Evolutionary conservation across 2,888 invertebrate species (phyloP), one percentile per base, ranked within the genome.

Genomic region (Cheilosia soror): DNA sequence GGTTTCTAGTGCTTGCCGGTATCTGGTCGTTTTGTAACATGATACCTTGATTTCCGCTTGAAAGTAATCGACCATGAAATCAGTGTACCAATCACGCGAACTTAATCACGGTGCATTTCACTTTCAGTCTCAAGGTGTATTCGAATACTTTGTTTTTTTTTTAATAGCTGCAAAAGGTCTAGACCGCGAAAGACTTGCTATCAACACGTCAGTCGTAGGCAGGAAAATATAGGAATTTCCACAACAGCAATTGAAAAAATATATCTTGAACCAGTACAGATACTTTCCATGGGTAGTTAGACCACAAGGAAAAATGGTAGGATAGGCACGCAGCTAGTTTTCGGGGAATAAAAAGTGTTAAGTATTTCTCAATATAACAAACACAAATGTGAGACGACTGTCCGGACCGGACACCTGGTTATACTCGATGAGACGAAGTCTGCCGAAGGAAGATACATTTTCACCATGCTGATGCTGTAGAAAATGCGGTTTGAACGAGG

Each of bases 31-130:
- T 65, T 65, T 77, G 60, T 42, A 49, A 83, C 40, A 49, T 13
- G 60, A 68, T 78, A 72, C 69, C 68, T 84, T 68, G 63, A 63
- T 75, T 84, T 84, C 83, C 83, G 79, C 69, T 73, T 79, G 69
- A 84, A 79, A 84, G 79, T 84, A 79, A 79, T 84, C 79, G 83
- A 65, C 79, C 79, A 69, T 84, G 83, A 79, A 79, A 84, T 69
- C 65, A 47, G 57, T n/a, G 47, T 31, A 53, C 49, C 78, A 68
- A 68, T 84, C 75, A 84, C 75, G 80, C 75, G 37, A 79, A 53
- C 65, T 60, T 76, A 25, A 51, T n/a, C 65, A 65, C 68, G 37
- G 57, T 49, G 73, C 83, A 78, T 79, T 83, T 83, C 79, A 75
- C 80, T 80, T 80, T 78, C 73, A 83, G 15, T 73, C 73, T 57